phyloP scores from a whole-genome alignment of 2,888 invertebrate genomes.

The Agrotis segetum region DNA sequence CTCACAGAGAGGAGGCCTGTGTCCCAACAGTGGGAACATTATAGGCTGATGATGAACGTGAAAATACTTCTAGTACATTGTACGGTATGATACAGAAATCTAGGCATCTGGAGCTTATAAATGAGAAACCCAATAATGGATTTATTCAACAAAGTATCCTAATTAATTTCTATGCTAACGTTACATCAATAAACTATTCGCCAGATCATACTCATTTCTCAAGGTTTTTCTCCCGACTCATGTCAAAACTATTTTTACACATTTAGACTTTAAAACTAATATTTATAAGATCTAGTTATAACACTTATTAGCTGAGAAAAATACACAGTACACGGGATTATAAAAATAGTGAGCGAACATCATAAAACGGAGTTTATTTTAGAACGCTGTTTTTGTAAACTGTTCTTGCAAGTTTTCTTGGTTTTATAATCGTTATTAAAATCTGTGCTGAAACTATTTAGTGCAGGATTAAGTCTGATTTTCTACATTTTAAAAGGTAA shows the following conservation, averaged over 20 bases:
- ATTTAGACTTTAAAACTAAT: slow-evolving; percentile 53
- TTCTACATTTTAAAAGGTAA: too few relatives aligned
- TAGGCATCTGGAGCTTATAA: too few relatives aligned
- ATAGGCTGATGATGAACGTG: too few relatives aligned
- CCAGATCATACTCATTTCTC: slow-evolving; percentile 28
- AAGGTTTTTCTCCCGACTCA: slow-evolving; percentile 52
- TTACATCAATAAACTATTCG: slow-evolving; percentile 37
- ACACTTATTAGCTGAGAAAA: slow-evolving; percentile 48
- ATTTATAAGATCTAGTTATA: slow-evolving; percentile 53
- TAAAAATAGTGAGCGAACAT: slow-evolving; percentile 32
- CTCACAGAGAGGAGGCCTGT: too few relatives aligned
- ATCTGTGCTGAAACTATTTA: neutral
- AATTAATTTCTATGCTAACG: too few relatives aligned
- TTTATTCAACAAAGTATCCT: too few relatives aligned
- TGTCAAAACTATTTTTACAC: slow-evolving; percentile 56
- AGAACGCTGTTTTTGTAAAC: slow-evolving; percentile 30
- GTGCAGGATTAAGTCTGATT: neutral
- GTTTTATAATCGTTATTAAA: slow-evolving; percentile 1
- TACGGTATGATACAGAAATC: too few relatives aligned
- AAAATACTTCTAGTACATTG: too few relatives aligned
- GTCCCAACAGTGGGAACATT: too few relatives aligned
- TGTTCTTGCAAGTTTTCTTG: neutral
- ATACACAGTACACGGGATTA: slow-evolving; percentile 43
- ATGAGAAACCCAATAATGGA: too few relatives aligned
- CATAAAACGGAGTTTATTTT: slow-evolving; percentile 53